These are phyloP conservation scores for Sphaeridia pumilis DNA, from an alignment of 2,888 invertebrate genomes.

Conservation along the genomic window DNA sequence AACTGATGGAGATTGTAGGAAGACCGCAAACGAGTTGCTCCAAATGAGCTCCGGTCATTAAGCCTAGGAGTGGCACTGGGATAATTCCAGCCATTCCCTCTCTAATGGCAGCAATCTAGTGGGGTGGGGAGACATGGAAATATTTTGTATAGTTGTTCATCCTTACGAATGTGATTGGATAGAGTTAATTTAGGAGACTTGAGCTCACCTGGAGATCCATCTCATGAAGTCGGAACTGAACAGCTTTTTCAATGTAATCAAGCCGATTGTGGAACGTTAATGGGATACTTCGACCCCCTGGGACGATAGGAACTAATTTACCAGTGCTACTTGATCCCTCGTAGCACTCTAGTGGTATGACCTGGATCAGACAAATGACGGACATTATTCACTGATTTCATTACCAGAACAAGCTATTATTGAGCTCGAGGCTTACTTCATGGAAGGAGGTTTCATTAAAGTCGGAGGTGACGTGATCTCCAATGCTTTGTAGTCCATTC, in stretches of 20 bases:
- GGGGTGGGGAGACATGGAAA: constrained; percentile 6
- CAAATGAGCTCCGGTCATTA: constrained; percentile 49
- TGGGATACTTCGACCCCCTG: constrained; percentile 50
- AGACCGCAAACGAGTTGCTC: constrained; percentile 54
- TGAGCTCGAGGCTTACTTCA: constrained; percentile 44
- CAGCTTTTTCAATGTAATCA: constrained; percentile 50
- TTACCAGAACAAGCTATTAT: too few relatives aligned
- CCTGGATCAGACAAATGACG: constrained; percentile 37
- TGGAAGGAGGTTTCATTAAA: constrained; percentile 50
- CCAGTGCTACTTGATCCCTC: constrained; percentile 53
- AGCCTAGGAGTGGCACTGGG: constrained; percentile 50
- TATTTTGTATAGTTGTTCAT: not conserved
- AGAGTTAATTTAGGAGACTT: not conserved
- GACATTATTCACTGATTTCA: constrained; percentile 1
- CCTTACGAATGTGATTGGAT: not conserved
- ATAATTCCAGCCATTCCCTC: constrained; percentile 55
- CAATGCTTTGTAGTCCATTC: constrained; percentile 49
- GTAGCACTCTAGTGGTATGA: constrained; percentile 52
- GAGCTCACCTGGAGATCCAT: constrained; percentile 48
- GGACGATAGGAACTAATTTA: constrained; percentile 48
- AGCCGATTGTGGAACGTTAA: constrained; percentile 49
- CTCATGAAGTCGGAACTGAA: constrained; percentile 50
- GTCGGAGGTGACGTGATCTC: constrained; percentile 50
- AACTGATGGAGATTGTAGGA: constrained; percentile 49
- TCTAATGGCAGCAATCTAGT: constrained; percentile 45